Evolutionary conservation across 2,888 invertebrate genomes (phyloP), one percentile per base, ranked within the genome.

Genomic region (Nymphalis c-album): DNA sequence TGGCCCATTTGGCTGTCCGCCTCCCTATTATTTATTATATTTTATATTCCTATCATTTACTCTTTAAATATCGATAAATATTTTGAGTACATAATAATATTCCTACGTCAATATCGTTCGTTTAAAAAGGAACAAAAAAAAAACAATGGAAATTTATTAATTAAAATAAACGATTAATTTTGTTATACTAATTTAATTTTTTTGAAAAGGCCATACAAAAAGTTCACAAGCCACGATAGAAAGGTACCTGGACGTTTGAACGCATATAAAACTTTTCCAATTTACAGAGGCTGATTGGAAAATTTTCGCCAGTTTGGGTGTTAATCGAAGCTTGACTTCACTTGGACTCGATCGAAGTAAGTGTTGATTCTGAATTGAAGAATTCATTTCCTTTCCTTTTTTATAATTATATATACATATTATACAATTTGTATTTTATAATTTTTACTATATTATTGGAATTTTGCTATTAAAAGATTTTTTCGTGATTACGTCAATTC

Each of bases 221-320:
- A 87, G 81, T 90, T 86, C 78, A 76, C 76, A 81, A 80, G 74
- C 81, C 79, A 78, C 89, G 85, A 85, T 89, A 89, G 90, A 88
- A 91, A 90, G 76, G 74, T 88, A 90, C 91, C 91, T 91, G 91
- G 91, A 90, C 90, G 88, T 88, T 90, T 84, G 86, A 88, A 88
- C 88, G 90, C 85, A 91, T 88, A 91, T 91, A 91, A 91, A 91
- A 91, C 88, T 91, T 92, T 91, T 91, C 92, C 90, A 91, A 92
- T 91, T 91, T 92, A 91, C 86, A 86, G 87, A 81, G 85, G 87
- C 85, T 91, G 91, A 91, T 91, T 91, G 91, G 90, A 86, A 90
- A 91, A 90, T 91, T 91, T 90, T 88, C 89, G 80, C 82, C 90
- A 83, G 87, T 90, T 90, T 84, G 88, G 87, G 88, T 87, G 90